Evolutionary conservation across 2,113 vertebrate genomes (phyloP), one percentile per base, ranked within the genome.

Genomic region (Bambusicola thoracicus): DNA sequence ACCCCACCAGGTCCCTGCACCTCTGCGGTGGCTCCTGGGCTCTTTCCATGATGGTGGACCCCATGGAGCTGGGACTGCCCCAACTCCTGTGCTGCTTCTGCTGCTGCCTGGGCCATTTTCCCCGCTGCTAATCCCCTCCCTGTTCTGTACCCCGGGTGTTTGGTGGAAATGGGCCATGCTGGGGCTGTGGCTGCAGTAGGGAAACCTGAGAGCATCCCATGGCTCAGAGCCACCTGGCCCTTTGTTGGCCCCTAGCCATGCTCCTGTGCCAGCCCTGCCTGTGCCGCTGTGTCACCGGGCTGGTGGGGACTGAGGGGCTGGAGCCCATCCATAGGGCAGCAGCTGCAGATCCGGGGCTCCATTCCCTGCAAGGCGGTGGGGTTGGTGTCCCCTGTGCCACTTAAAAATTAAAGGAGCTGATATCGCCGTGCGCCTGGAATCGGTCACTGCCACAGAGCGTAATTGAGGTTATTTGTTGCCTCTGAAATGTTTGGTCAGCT

Each of bases 391-490:
- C 40, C 24, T 34, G 3, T 36, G 20, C 51, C 90, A 53, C 87
- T 96, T 94, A 95, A 96, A 96, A 95, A 94, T 96, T 95, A 91
- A 96, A 95, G 89, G 74, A 92, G 61, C 30, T 61, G 43, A 93
- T 95, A 85, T 92, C 4, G 3, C 72, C 72, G 55, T 66, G 30
- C 0, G 0, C 72, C 90, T 78, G 66, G 94, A 96, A 96, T 96
- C 40, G 21, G 90, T 96, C 96, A 96, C 95, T 96, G 96, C 84
- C 95, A 95, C 58, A 32, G 62, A 81, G 27, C 53, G 94, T 96
- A 96, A 96, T 34, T 96, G 95, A 94, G 80, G 91, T 91, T 91
- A 95, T 96, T 97, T 94, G 92, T 94, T 94, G 91, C 43, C 49
- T 96, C 85, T 72, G 70, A 65, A 81, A 30, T 1, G 2, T 82